These are phyloP conservation scores for Baccha elongata DNA, from an alignment of 2,888 invertebrate genomes.

Conservation along the genomic window DNA sequence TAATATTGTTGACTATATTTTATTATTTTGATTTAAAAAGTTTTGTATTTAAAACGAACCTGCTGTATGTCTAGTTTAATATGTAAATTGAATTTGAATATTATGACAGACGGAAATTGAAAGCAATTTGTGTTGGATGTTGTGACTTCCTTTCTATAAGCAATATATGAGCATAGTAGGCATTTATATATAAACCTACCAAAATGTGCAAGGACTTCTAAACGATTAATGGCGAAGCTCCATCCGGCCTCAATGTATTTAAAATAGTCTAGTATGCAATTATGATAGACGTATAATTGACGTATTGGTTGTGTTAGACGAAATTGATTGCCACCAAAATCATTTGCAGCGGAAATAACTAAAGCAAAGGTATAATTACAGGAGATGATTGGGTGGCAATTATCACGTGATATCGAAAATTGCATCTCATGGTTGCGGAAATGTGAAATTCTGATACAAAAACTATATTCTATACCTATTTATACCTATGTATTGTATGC, in stretches of 20 bases:
- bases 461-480: background rate
- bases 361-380: conserved; percentile 46
- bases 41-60: too few relatives aligned
- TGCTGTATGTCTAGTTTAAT: background rate
- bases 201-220: background rate
- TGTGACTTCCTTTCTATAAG: conserved; percentile 33
- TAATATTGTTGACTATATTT: too few relatives aligned
- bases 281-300: conserved; percentile 42
- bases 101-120: conserved; percentile 42
- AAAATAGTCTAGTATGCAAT: conserved; percentile 23
- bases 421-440: background rate
- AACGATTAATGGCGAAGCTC: background rate
- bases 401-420: conserved; percentile 25
- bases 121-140: conserved; percentile 34
- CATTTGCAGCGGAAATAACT: conserved; percentile 36
- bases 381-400: conserved; percentile 47
- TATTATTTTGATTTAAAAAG: too few relatives aligned
- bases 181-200: background rate
- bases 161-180: too few relatives aligned
- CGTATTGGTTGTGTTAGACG: conserved; percentile 7
- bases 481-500: too few relatives aligned
- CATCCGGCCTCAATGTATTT: conserved; percentile 13
- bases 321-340: conserved; percentile 46
- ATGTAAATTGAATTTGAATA: conserved; percentile 46
- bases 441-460: background rate